Evolutionary conservation across 1,140 invertebrate species (phyloP).

Genomic region (Sesamia nonagrioides): DNA sequence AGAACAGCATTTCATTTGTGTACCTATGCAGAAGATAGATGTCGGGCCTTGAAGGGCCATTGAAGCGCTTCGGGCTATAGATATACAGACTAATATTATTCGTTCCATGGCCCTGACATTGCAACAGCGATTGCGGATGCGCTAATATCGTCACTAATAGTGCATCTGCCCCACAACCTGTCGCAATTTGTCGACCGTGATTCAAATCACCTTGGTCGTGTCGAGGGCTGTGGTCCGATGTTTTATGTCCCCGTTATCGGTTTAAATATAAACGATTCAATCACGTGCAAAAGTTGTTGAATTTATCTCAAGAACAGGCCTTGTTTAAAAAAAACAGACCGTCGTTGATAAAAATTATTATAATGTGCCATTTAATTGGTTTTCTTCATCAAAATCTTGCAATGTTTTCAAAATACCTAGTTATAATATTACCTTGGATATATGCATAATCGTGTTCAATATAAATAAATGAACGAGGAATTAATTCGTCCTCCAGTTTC

Average conservation of each 20-base stretch:
- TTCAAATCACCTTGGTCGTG: constrained; percentile 76
- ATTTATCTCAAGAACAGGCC: constrained; percentile 5
- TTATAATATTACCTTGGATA: background rate
- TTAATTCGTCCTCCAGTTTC: constrained; percentile 6
- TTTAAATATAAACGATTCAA: background rate
- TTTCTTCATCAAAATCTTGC: no score
- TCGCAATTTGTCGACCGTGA: constrained; percentile 77
- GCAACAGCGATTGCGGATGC: constrained; percentile 62
- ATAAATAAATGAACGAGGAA: background rate
- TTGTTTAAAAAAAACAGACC: constrained; percentile 11
- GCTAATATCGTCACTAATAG: constrained; percentile 58
- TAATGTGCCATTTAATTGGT: background rate
- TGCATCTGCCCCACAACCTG: constrained; percentile 76
- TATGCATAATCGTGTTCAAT: background rate
- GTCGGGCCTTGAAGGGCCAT: constrained; percentile 4
- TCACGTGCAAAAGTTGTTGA: background rate
- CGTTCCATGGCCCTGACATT: constrained; percentile 60
- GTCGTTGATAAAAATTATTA: background rate
- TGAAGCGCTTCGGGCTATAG: constrained; percentile 2
- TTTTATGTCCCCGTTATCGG: constrained; percentile 38
- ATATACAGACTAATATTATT: constrained; percentile 29
- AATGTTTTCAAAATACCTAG: background rate
- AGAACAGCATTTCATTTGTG: no score
- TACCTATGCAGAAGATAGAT: background rate
- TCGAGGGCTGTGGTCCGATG: constrained; percentile 54